Evolutionary conservation across 2,888 invertebrate genomes (phyloP).

Genomic region (Carcina quercana): DNA sequence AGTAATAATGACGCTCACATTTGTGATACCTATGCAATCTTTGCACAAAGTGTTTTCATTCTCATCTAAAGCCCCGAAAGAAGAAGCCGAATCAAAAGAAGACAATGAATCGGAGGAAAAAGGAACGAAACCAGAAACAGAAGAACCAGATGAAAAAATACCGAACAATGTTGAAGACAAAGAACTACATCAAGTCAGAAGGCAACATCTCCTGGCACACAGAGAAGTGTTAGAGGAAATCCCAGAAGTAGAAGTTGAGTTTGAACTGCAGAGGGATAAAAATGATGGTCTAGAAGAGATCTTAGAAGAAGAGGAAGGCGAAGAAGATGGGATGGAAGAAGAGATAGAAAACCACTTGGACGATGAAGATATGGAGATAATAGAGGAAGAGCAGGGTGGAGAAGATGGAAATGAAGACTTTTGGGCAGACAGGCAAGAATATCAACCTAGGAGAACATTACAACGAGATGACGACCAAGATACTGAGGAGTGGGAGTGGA

Average conservation of each 20-base stretch:
- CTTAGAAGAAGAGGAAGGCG: slow-evolving; percentile 59
- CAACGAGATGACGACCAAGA: slow-evolving; percentile 45
- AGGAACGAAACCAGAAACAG: slow-evolving; percentile 17
- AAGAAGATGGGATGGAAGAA: slow-evolving; percentile 29
- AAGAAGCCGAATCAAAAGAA: slow-evolving; percentile 17
- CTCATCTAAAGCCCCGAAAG: slow-evolving; percentile 21
- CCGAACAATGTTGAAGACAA: slow-evolving; percentile 26
- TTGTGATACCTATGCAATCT: slow-evolving; percentile 79
- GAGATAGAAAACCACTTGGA: slow-evolving; percentile 33
- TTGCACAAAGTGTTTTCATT: slow-evolving; percentile 44
- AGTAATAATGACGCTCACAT: slow-evolving; percentile 72
- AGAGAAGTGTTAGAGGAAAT: slow-evolving; percentile 64
- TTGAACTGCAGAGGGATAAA: slow-evolving; percentile 51
- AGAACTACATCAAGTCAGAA: slow-evolving; percentile 32
- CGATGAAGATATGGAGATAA: slow-evolving; percentile 48
- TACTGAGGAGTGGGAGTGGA: slow-evolving; percentile 70
- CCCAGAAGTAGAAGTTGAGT: slow-evolving; percentile 58
- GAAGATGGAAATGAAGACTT: slow-evolving; percentile 49
- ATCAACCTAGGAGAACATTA: slow-evolving; percentile 29
- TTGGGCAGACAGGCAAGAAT: slow-evolving; percentile 44
- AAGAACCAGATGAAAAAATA: slow-evolving; percentile 15
- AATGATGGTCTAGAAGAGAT: slow-evolving; percentile 55
- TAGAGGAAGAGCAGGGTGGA: slow-evolving; percentile 44
- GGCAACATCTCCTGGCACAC: slow-evolving; percentile 47
- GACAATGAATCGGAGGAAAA: slow-evolving; percentile 21